phyloP scores from a whole-genome alignment of 1,140 invertebrate species.

The Drosophila micromelanica region DNA sequence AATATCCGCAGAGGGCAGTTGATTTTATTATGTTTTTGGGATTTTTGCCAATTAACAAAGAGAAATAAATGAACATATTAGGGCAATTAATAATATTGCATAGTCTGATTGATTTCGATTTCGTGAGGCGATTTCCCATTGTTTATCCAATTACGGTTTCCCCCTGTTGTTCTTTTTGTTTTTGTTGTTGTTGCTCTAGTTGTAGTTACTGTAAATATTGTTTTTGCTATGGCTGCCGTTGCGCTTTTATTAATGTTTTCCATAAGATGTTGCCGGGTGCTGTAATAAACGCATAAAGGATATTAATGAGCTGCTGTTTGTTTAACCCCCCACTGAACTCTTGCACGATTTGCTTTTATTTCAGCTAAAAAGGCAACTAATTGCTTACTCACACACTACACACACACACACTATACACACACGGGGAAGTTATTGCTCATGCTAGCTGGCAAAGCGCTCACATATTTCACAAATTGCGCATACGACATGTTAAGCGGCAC shows the following conservation, averaged over 20 bases:
- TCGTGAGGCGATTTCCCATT: constrained; percentile 42
- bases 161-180: constrained; percentile 4
- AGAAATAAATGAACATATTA: constrained; percentile 65
- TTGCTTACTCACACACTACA: constrained; percentile 68
- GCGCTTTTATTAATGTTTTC: constrained; percentile 72
- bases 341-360: constrained; percentile 71
- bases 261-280: constrained; percentile 61
- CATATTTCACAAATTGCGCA: constrained; percentile 83
- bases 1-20: not conserved
- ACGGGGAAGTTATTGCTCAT: constrained; percentile 62
- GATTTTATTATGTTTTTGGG: not conserved
- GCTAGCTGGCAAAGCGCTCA: constrained; percentile 60
- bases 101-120: constrained; percentile 71
- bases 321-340: constrained; percentile 38
- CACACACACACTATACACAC: constrained; percentile 11
- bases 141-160: constrained; percentile 55
- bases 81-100: constrained; percentile 63
- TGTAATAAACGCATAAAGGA: constrained; percentile 83
- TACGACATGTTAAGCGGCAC: constrained; percentile 79
- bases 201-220: constrained; percentile 17
- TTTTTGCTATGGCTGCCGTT: constrained; percentile 23
- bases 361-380: constrained; percentile 82
- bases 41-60: constrained; percentile 50
- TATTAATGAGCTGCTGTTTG: constrained; percentile 80
- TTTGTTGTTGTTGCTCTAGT: not conserved